Conservation (phyloP, 1,140 invertebrate species). For the Acromyrmex charruanus region DNA sequence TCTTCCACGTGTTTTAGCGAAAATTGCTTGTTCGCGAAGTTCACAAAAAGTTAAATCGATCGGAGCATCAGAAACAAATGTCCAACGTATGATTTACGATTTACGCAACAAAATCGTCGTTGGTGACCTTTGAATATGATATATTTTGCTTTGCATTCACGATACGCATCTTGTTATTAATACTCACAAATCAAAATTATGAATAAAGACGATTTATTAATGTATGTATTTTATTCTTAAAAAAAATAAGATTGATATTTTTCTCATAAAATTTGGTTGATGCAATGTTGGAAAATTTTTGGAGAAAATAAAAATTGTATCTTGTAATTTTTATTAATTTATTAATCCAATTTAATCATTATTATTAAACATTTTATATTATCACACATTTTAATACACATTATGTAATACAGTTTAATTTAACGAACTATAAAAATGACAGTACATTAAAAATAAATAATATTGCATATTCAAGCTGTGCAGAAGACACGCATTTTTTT, state of each 20-base stretch:
- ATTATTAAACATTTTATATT: no score
- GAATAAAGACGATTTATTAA: neutral
- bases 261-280: neutral
- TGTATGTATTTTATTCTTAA: neutral
- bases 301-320: neutral
- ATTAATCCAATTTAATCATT: neutral
- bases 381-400: no score
- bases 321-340: constrained; percentile 4
- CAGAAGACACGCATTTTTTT: neutral
- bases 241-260: neutral
- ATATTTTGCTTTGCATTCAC: constrained; percentile 7
- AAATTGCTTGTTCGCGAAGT: constrained; percentile 38
- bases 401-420: neutral
- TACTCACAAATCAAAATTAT: neutral
- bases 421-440: neutral
- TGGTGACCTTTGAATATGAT: constrained; percentile 23
- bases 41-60: constrained; percentile 47
- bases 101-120: constrained; percentile 25
- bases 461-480: neutral
- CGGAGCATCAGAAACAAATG: neutral
- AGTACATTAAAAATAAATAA: neutral
- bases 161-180: constrained; percentile 27
- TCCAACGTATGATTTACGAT: constrained; percentile 33
- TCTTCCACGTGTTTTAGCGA: constrained; percentile 40
- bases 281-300: neutral